Evolutionary conservation across 2,888 invertebrate species (phyloP).

Genomic region (Eilema caniola): DNA sequence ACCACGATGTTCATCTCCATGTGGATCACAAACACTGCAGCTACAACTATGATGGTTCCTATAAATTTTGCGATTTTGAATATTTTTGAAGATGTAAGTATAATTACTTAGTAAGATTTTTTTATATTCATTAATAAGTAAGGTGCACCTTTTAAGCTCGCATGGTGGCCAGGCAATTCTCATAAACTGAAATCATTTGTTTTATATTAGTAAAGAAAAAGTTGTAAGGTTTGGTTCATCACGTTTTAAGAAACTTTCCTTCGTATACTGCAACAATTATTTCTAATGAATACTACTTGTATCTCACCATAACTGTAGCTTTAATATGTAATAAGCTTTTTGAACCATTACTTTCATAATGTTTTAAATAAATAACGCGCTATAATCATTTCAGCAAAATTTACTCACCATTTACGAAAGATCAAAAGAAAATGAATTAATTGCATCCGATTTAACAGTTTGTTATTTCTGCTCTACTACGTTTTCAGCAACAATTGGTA

Average conservation of each 20-base stretch:
- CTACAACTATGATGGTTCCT: conserved; percentile 96
- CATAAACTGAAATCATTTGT: background rate
- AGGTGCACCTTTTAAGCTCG: background rate
- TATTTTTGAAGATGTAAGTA: conserved; percentile 90
- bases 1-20: conserved; percentile 96
- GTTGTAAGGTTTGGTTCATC: no score
- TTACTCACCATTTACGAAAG: conserved; percentile 85
- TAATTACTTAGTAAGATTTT: no score
- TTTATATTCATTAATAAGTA: no score
- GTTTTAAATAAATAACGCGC: background rate
- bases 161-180: no score
- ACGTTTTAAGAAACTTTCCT: no score
- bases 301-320: no score
- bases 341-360: no score
- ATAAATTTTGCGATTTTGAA: conserved; percentile 93
- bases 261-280: no score
- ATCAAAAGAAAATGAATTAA: conserved; percentile 55
- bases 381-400: conserved; percentile 79
- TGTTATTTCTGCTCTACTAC: conserved; percentile 92
- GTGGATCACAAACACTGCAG: conserved; percentile 98
- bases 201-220: no score
- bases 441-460: conserved; percentile 90
- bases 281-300: no score
- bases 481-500: conserved; percentile 90
- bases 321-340: no score